Base-by-base conservation (phyloP, 2,113 vertebrate species). In the Vanacampus margaritifer region DNA sequence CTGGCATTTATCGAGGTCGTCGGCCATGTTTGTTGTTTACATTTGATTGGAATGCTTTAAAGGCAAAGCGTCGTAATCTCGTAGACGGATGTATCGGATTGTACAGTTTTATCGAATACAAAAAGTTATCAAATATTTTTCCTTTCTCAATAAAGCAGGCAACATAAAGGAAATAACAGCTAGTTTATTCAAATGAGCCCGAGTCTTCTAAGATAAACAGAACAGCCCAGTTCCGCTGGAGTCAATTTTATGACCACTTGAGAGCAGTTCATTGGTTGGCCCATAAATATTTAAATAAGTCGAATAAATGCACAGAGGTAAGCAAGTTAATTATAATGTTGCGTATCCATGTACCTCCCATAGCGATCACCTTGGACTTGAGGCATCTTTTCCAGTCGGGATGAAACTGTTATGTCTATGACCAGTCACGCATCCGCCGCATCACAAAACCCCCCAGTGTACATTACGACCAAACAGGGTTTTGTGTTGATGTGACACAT, bases 391-490 rank as follows among this genome's bases (percentile, higher is more conserved):
- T 67, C 51, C 37, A 53, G 54, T 71, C 1, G 60, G 59, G 63
- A 78, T 68, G 69, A 77, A 63, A 48, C 64, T 36, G 83, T 88
- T 88, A 85, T 88, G 85, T 67, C 84, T 87, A 54, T 3, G 46
- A 67, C 73, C 84, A 76, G 37, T 69, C 75, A 79, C 65, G 79
- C 75, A 68, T 73, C 53, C 24, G 39, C 39, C 46, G 51, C 69
- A 65, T 37, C 75, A 67, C 76, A 70, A 59, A n/a, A n/a, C n/a
- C 76, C 81, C 28, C 71, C 16, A 43, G 57, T 68, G 71, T 65
- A 67, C 67, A 84, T 50, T 48, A 53, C 28, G 53, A 41, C 23
- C 63, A 75, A 65, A 71, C 86, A 84, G 76, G 82, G 72, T 71
- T 72, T 75, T 71, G 72, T 79, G 75, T 82, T 72, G 82, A 79